phyloP scores from a whole-genome alignment of 2,888 invertebrate species.

The Dinocampus coccinellae region DNA sequence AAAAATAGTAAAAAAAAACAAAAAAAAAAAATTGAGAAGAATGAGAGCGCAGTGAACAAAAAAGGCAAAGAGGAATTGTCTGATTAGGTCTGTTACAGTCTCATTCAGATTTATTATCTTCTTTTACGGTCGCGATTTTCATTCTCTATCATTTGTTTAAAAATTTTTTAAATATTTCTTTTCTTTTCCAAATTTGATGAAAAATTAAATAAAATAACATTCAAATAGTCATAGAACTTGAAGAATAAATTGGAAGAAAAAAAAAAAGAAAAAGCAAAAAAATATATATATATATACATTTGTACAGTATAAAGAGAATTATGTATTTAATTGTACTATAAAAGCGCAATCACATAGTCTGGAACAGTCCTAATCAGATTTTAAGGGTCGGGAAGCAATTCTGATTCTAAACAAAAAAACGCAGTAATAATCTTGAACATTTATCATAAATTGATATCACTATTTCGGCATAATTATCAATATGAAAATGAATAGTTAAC shows the following conservation, averaged over 20 bases:
- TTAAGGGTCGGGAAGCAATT: slow-evolving; percentile 56
- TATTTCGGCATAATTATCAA: background rate
- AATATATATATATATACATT: background rate
- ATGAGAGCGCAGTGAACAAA: slow-evolving; percentile 15
- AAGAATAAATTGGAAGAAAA: background rate
- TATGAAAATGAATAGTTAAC: background rate
- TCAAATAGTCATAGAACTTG: background rate
- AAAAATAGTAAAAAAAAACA: background rate
- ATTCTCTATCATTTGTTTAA: background rate
- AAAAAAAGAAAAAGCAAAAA: background rate
- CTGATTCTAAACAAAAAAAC: slow-evolving; percentile 55
- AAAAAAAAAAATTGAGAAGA: background rate
- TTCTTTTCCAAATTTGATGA: too few species aligned
- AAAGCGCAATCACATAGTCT: slow-evolving; percentile 61
- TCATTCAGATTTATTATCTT: slow-evolving; percentile 51
- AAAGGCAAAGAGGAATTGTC: slow-evolving; percentile 57
- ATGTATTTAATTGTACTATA: slow-evolving; percentile 35
- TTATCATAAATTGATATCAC: background rate
- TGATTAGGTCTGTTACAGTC: slow-evolving; percentile 67
- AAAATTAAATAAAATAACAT: too few species aligned
- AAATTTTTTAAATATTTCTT: background rate
- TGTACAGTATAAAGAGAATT: slow-evolving; percentile 5
- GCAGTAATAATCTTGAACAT: slow-evolving; percentile 55
- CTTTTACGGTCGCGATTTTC: slow-evolving; percentile 27
- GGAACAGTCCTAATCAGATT: slow-evolving; percentile 71